Conservation (phyloP, 2,113 vertebrate species). For the Prionailurus viverrinus region DNA sequence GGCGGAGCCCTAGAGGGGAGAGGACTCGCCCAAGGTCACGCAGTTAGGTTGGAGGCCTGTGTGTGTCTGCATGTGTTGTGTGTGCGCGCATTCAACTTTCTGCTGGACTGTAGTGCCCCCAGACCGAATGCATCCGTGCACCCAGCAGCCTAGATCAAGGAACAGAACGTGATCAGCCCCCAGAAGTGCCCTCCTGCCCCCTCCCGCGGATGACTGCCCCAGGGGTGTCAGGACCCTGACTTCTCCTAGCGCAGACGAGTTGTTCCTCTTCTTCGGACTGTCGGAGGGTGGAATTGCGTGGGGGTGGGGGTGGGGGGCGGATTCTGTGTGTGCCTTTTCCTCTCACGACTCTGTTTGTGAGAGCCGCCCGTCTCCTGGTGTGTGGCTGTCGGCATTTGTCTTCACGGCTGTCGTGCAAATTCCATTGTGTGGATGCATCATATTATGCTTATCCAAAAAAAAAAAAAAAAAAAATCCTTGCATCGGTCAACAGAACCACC, state of each 20-base stretch:
- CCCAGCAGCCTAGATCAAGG: background rate
- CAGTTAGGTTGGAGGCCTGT: fast-evolving
- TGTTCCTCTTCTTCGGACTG: background rate
- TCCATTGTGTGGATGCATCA: fast-evolving
- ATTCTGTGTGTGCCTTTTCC: too few species aligned
- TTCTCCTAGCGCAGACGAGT: fast-evolving
- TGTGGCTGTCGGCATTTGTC: background rate
- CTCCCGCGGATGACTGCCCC: background rate
- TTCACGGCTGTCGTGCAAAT: fast-evolving
- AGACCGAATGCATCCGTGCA: background rate
- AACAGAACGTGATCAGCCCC: background rate
- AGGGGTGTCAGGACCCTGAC: fast-evolving
- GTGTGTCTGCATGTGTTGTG: background rate
- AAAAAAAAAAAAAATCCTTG: background rate
- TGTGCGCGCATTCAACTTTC: background rate
- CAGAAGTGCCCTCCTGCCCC: background rate
- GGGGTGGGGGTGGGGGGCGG: too few species aligned
- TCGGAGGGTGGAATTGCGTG: fast-evolving
- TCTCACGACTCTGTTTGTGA: fast-evolving
- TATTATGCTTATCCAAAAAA: background rate
- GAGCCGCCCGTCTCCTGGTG: fast-evolving
- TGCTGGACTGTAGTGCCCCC: background rate
- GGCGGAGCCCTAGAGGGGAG: background rate
- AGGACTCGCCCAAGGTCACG: background rate
- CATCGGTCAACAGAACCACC: fast-evolving